Evolutionary conservation across 1,140 invertebrate species (phyloP).

Genomic region (Hirudo medicinalis): DNA sequence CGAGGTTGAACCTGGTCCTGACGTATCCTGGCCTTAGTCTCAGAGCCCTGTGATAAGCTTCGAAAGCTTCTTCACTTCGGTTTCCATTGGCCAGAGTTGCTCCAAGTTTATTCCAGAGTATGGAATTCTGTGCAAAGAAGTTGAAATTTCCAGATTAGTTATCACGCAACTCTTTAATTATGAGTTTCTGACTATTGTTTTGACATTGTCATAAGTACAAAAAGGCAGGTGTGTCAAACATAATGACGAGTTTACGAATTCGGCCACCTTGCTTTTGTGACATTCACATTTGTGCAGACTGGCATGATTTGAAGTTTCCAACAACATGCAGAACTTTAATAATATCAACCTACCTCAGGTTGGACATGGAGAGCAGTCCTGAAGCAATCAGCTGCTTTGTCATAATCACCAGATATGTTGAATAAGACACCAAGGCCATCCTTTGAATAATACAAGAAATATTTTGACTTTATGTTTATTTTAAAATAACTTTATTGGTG

Average conservation of each 20-base stretch:
- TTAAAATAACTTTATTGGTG: neutral
- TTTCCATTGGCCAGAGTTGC: slow-evolving; percentile 92
- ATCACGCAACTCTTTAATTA: neutral
- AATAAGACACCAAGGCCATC: slow-evolving; percentile 87
- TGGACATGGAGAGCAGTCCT: slow-evolving; percentile 67
- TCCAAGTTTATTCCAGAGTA: slow-evolving; percentile 91
- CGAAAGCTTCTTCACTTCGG: slow-evolving; percentile 82
- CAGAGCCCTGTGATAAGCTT: slow-evolving; percentile 82
- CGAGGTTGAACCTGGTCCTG: slow-evolving; percentile 88
- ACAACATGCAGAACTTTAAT: neutral
- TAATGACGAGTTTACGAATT: too few relatives aligned
- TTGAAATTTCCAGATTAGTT: neutral
- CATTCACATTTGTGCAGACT: too few relatives aligned
- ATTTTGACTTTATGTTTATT: neutral
- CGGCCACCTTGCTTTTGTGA: too few relatives aligned
- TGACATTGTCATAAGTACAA: neutral
- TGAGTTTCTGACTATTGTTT: neutral
- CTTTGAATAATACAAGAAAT: slow-evolving; percentile 39
- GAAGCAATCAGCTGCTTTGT: slow-evolving; percentile 93
- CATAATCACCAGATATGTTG: slow-evolving; percentile 81
- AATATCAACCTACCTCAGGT: slow-evolving; percentile 48
- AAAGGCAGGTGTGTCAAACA: neutral
- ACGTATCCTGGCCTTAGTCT: slow-evolving; percentile 87
- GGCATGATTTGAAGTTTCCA: neutral
- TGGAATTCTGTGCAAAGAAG: slow-evolving; percentile 56